Conservation (phyloP, 1,140 invertebrate species). For the Phenacoccus solenopsis region DNA sequence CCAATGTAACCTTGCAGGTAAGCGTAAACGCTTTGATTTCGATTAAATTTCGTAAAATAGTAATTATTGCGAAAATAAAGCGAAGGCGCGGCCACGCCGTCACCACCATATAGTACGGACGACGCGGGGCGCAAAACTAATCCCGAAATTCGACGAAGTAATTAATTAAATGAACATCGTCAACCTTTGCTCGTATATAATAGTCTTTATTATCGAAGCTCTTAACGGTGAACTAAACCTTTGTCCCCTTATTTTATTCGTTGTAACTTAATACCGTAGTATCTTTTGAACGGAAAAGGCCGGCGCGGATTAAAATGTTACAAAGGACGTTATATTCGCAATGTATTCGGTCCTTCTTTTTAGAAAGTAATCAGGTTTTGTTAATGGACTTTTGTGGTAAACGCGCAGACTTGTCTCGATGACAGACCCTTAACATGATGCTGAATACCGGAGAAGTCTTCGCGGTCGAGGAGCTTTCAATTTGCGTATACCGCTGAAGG, state of each 20-base stretch:
- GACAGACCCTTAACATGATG: slow-evolving; percentile 1
- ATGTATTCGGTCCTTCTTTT: background rate
- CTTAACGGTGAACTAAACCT: background rate
- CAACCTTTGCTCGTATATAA: background rate
- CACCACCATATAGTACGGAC: background rate
- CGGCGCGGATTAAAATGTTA: background rate
- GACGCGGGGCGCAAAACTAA: background rate
- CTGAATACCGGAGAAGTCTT: background rate
- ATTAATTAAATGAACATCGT: slow-evolving; percentile 3
- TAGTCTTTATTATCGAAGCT: background rate
- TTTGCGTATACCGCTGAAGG: background rate
- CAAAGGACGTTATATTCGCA: background rate
- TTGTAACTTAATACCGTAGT: background rate
- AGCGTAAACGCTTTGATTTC: background rate
- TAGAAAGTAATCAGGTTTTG: slow-evolving; percentile 2
- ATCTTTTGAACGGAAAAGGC: slow-evolving; percentile 1
- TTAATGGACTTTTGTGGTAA: slow-evolving; percentile 2
- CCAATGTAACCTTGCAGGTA: too few relatives aligned
- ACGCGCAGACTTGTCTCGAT: background rate
- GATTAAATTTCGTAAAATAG: background rate
- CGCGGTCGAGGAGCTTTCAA: background rate
- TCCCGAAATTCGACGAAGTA: background rate
- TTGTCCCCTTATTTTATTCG: background rate
- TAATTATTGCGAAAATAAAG: background rate
- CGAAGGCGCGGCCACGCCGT: too few relatives aligned